phyloP scores from a whole-genome alignment of 1,140 invertebrate genomes.

The Leptinotarsa undecemlineata region DNA sequence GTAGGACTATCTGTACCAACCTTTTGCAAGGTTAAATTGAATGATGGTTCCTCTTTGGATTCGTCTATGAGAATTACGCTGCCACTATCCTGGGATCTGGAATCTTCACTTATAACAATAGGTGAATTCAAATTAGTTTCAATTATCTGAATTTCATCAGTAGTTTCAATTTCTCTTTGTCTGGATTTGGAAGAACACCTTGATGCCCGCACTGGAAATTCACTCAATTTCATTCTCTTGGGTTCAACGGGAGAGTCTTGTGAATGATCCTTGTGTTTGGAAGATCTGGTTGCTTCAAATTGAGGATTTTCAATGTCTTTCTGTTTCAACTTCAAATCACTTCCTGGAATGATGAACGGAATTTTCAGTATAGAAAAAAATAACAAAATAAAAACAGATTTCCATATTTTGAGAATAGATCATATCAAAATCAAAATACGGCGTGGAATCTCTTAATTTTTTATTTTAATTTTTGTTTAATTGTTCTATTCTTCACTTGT shows the following conservation, averaged over 20 bases:
- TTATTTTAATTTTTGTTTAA: too few relatives aligned
- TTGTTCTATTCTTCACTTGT: too few relatives aligned
- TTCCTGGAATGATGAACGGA: background rate
- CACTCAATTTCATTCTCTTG: conserved; percentile 11
- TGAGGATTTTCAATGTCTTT: background rate
- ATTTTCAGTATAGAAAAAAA: too few relatives aligned
- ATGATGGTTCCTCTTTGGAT: conserved; percentile 25
- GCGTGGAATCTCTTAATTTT: too few relatives aligned
- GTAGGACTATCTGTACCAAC: background rate
- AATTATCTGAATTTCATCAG: conserved; percentile 36
- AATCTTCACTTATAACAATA: conserved; percentile 42
- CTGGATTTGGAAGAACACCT: conserved; percentile 13
- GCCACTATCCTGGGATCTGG: conserved; percentile 39
- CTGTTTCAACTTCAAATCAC: background rate
- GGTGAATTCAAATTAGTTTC: conserved; percentile 35
- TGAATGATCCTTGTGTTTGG: conserved; percentile 14
- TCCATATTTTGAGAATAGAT: too few relatives aligned
- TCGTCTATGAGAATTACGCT: conserved; percentile 33
- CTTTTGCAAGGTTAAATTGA: background rate
- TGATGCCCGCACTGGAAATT: background rate
- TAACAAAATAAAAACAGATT: too few relatives aligned
- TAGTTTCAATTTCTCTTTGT: conserved; percentile 31
- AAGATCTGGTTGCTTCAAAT: background rate
- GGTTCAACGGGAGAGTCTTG: conserved; percentile 20
- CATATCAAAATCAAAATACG: too few relatives aligned